Evolutionary conservation across 2,113 vertebrate genomes (phyloP), one percentile per base, ranked within the genome.

Genomic region (Sceloporus undulatus): DNA sequence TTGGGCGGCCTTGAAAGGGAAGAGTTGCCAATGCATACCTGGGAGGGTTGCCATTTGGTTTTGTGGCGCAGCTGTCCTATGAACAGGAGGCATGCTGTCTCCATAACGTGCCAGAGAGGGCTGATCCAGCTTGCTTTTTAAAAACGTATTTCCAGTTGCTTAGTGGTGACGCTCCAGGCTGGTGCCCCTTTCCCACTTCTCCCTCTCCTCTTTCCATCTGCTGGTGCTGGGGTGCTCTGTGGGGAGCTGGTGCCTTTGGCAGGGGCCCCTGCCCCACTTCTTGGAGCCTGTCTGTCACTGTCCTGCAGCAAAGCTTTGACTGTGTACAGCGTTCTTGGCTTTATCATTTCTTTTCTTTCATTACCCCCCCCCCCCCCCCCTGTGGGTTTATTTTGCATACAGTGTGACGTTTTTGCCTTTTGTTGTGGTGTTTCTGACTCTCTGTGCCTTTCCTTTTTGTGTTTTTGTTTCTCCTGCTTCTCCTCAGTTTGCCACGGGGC

Each of bases 401-500:
- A 96, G 94, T 95, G 96, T 96, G 95, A 96, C 91, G 92, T 97
- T 96, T 97, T 97, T 94, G 87, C 91, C 96, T 93, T 91, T 94
- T 86, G 95, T 96, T 95, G 95, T 97, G 94, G 96, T 95, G 96
- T 98, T 98, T 96, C 97, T 98, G 97, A 97, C 97, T 97, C 97
- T 97, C 95, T 98, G 97, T 97, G 98, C 97, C 97, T 97, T 97
- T 97, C 97, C 97, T 97, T 97, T 68, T 98, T 98, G 98, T 97
- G 97, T 97, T 77, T 77, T 97, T 97, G 96, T 98, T 97, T 96
- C 94, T 97, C 96, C 96, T 95, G 96, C 96, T 95, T 97, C 95
- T 95, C 95, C 95, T 96, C 98, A 99, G 98, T 99, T 99, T 98
- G 98, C 98, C 95, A 97, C 98, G 96, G 99, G 98, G 97, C 98